Conservation (phyloP, 2,888 invertebrate genomes). For the Himalopsyche tibetana region DNA sequence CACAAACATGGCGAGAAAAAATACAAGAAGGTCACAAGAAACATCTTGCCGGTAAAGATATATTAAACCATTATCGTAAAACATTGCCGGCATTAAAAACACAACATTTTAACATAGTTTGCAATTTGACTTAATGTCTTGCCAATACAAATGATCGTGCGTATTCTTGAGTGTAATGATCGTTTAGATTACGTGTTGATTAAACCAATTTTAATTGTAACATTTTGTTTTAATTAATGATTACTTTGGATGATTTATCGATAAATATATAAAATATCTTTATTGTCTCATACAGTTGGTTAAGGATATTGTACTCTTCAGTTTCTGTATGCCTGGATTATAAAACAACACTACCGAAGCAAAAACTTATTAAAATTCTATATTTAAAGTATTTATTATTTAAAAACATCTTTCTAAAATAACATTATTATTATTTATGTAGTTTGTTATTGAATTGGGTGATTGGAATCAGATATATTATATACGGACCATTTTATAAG, state of each 20-base stretch:
- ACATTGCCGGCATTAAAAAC: neutral
- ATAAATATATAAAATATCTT: neutral
- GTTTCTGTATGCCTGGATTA: no score
- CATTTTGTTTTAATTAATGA: neutral
- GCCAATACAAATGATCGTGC: neutral
- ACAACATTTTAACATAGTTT: neutral
- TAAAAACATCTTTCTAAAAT: no score
- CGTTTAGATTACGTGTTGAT: neutral
- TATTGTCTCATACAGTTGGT: neutral
- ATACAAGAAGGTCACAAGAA: constrained; percentile 54
- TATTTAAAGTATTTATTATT: no score
- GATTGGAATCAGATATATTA: no score
- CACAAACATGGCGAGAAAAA: constrained; percentile 22
- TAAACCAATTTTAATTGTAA: neutral
- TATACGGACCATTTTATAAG: no score
- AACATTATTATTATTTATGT: no score
- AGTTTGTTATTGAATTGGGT: no score
- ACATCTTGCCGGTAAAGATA: constrained; percentile 56
- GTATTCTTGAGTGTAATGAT: neutral
- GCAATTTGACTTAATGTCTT: neutral
- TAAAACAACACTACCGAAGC: no score
- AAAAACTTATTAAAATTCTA: no score
- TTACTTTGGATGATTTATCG: neutral
- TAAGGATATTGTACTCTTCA: no score
- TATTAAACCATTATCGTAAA: neutral